phyloP scores from a whole-genome alignment of 2,888 invertebrate genomes.

The Leptura quadrifasciata region DNA sequence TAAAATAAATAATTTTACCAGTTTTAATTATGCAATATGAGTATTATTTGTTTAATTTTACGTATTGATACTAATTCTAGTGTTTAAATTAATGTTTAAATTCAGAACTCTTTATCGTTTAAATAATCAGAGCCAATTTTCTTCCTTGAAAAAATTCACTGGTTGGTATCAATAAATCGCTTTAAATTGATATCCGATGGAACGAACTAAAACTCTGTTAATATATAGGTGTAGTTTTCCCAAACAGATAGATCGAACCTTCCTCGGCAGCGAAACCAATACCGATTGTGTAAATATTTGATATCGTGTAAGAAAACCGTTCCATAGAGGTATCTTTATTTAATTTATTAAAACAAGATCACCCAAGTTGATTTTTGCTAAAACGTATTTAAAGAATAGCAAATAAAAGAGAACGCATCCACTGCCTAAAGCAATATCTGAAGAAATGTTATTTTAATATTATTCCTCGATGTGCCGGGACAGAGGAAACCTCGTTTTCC shows the following conservation, averaged over 20 bases:
- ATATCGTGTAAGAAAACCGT: neutral
- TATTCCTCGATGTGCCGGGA: constrained; percentile 2
- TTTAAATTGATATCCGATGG: neutral
- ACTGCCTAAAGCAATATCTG: constrained; percentile 7
- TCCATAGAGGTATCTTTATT: constrained; percentile 4
- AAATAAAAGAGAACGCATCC: neutral
- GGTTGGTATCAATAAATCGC: too few relatives aligned
- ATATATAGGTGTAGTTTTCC: neutral
- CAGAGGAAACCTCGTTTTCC: constrained; percentile 7
- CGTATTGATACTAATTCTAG: too few relatives aligned
- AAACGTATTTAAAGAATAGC: neutral
- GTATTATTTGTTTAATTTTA: too few relatives aligned
- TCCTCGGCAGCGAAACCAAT: neutral
- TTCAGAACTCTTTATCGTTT: too few relatives aligned
- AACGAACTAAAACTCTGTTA: neutral
- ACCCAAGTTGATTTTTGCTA: neutral
- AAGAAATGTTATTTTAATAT: constrained; percentile 18
- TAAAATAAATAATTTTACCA: too few relatives aligned
- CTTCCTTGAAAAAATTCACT: too few relatives aligned
- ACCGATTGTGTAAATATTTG: constrained; percentile 12
- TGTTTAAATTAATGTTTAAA: too few relatives aligned
- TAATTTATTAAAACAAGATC: constrained; percentile 21
- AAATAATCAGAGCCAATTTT: too few relatives aligned
- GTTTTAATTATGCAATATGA: too few relatives aligned
- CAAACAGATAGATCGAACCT: neutral